A percentile compares a stretch with the other conserved stretches of the same genome.
Evolutionary conservation across 2,797 vertebrate species (phyloP).

Genomic region (Anguilla anguilla): DNA sequence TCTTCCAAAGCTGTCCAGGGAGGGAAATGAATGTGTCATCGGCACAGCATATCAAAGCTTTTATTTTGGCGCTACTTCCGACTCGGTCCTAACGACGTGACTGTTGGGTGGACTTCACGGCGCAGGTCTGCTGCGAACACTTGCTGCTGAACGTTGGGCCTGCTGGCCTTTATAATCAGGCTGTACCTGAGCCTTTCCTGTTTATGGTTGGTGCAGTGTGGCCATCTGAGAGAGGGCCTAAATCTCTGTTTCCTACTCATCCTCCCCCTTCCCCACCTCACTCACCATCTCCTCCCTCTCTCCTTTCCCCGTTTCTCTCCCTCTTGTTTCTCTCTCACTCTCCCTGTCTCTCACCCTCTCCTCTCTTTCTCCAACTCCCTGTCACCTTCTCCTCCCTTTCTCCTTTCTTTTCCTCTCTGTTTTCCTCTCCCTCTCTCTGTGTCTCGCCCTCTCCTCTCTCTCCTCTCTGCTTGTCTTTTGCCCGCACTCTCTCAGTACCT

Average conservation of each 20-base stretch:
- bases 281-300: neutral
- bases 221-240: neutral
- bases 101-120: neutral
- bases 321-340: too few relatives aligned
- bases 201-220: conserved; percentile 4
- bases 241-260: neutral
- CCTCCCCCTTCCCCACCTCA: neutral
- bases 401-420: neutral
- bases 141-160: neutral
- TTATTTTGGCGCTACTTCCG: neutral
- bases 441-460: too few relatives aligned
- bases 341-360: conserved; percentile 6
- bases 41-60: neutral
- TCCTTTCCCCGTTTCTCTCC: neutral
- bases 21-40: neutral
- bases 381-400: conserved; percentile 4
- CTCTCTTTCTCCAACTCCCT: neutral
- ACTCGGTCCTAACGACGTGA: neutral
- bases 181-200: conserved; percentile 30
- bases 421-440: neutral
- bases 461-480: neutral
- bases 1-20: neutral
- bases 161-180: neutral
- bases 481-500: neutral
- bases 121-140: neutral